Evolutionary conservation across 2,888 invertebrate species (phyloP), one percentile per base, ranked within the genome.

Genomic region (Pyrrhosoma nymphula): DNA sequence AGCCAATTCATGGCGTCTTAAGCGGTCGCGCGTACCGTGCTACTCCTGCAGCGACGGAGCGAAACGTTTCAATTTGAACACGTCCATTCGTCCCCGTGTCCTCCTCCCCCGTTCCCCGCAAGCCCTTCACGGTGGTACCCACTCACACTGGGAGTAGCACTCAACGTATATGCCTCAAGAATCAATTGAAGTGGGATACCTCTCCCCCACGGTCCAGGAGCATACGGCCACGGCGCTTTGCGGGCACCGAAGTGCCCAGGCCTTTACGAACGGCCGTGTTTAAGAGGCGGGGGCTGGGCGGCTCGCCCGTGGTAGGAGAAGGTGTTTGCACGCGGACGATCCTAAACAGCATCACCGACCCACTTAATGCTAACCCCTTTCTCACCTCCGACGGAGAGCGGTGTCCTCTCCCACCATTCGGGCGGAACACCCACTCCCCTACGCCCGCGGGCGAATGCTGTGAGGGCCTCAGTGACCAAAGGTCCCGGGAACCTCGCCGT

Each of bases 351-450:
- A 69, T 63, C 39, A 55, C 63, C 93, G 47, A 75, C 69, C 93
- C 69, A 39, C 93, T 93, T 93, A 69, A 93, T 93, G 93, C 82
- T 55, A 26, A 39, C 35, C 56, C 91, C 16, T 91, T n/a, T 60
- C 60, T 10, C 56, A 4, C 16, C 60, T 63, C 60, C 56, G 56
- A 47, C 60, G 6, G 60, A 60, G 60, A 20, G 60, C 16, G 1
- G 1, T 60, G 1, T 60, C 6, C 60, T 12, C 10, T 14, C 20
- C 20, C 6, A 47, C 47, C 47, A 47, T 47, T 47, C 69, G 39
- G 63, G 47, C 63, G n/a, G 23, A 16, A 26, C 47, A 63, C 93
- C n/a, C 47, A 18, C 16, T 63, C 60, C 60, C 56, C 56, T 12
- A 35, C 60, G 14, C 10, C 82, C 69, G 35, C 35, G 0, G 14